These are phyloP conservation scores for Noctua fimbriata DNA, from an alignment of 2,888 invertebrate genomes.

Conservation along the genomic window DNA sequence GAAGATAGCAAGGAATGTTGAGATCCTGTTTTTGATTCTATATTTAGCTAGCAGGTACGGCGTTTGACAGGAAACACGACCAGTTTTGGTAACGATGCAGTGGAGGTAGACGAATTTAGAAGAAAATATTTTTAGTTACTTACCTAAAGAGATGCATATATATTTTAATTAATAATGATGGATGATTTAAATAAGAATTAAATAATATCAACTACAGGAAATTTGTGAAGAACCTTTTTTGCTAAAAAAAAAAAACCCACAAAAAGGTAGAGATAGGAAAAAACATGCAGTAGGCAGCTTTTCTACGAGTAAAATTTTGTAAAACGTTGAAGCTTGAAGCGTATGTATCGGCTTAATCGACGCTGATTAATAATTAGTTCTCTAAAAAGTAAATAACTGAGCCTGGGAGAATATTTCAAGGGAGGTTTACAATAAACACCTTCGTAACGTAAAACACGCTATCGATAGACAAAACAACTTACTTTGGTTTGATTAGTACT, in stretches of 20 bases:
- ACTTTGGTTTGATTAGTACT: neutral
- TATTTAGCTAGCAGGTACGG: neutral
- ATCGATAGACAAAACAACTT: constrained; percentile 2
- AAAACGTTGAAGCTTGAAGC: constrained; percentile 27
- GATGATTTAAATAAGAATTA: neutral
- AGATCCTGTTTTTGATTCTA: constrained; percentile 4
- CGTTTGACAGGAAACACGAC: neutral
- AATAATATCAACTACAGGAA: neutral
- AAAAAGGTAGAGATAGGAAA: neutral
- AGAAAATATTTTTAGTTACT: neutral
- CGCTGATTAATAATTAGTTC: constrained; percentile 44
- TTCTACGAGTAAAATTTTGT: too few species aligned
- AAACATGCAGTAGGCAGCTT: constrained; percentile 3
- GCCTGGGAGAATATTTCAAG: constrained; percentile 36
- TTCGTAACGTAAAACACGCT: neutral
- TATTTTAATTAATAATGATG: neutral
- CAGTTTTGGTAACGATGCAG: neutral
- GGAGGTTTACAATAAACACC: constrained; percentile 40
- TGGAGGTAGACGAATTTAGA: too few species aligned
- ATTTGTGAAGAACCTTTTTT: neutral
- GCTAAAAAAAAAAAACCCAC: too few species aligned
- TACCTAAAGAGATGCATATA: neutral
- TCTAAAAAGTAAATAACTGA: constrained; percentile 35
- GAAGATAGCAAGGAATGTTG: neutral
- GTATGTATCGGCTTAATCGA: constrained; percentile 55